Base-by-base conservation (phyloP, 2,888 invertebrate genomes). In the Zaprionus bogoriensis region DNA sequence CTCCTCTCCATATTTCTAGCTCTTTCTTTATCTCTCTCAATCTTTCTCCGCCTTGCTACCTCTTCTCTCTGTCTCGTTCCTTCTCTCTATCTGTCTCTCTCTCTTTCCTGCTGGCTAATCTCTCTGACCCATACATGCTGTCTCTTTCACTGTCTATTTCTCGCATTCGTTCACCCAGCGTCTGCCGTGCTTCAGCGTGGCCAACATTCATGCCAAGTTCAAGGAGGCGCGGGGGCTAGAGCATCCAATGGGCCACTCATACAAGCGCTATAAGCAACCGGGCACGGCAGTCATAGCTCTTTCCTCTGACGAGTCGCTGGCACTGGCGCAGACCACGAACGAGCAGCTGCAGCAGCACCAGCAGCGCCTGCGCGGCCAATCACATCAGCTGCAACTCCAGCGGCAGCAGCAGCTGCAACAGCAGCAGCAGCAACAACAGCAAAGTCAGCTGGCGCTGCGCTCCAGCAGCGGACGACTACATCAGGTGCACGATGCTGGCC, bases 111-210 rank as follows among this genome's bases (percentile, higher is more conserved):
- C 17, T 30, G 17, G 19, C 10, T 39, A 3, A 7, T 25, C 1
- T 48, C 23, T 45, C n/a, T 4, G n/a, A n/a, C n/a, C n/a, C n/a
- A n/a, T n/a, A n/a, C n/a, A n/a, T n/a, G n/a, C 20, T 12, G 7
- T 20, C 12, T 30, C 3, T 2, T 2, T 10, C 7, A 2, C 9
- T 14, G 12, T 17, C 10, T 22, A n/a, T 39, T 12, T 4, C 19
- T 6, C 9, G 4, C 7, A n/a, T n/a, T n/a, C n/a, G n/a, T n/a
- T n/a, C 23, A 28, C 2, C 4, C 69, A 91, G 89, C 89, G 87
- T 9, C 63, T 90, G 25, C 89, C 90, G 19, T 91, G 90, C 67
- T 88, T 90, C 32, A 88, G 82, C 28, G 77, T 89, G 14, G 75
- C 87, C 20, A 88, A 82, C 17, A 66, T 89, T 9, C 87, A 89